A percentile compares a stretch with the other conserved stretches of the same genome.
These are phyloP conservation scores for Centropus unirufus DNA, from an alignment of 2,113 vertebrate genomes.

Conservation along the genomic window DNA sequence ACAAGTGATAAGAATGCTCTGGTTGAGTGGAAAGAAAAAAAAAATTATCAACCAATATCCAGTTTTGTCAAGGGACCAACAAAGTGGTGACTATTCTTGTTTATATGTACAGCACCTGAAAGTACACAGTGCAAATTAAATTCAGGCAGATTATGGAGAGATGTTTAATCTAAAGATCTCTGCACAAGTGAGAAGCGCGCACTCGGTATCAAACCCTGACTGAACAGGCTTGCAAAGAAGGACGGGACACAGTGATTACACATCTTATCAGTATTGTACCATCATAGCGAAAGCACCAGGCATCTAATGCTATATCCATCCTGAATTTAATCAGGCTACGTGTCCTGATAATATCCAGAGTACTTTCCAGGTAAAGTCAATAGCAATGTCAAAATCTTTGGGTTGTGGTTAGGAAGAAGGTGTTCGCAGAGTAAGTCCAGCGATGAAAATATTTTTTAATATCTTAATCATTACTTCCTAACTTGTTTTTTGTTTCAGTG, in stretches of 20 bases:
- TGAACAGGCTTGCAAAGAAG: neutral
- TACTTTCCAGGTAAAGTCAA: neutral
- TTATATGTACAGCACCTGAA: neutral
- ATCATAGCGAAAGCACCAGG: neutral
- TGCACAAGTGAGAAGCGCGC: neutral
- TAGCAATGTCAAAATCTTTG: neutral
- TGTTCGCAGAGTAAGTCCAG: neutral
- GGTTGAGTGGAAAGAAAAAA: neutral
- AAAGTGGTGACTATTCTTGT: neutral
- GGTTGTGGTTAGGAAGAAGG: neutral
- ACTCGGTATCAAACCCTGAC: neutral
- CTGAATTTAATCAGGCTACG: neutral
- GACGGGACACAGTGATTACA: neutral
- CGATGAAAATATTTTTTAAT: neutral
- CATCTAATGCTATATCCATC: neutral
- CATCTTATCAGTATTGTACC: neutral
- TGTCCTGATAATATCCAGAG: neutral
- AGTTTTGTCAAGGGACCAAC: neutral
- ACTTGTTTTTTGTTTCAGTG: neutral
- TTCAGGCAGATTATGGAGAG: neutral
- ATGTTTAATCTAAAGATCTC: neutral
- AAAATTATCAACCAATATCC: neutral
- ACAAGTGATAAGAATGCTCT: neutral
- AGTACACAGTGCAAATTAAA: neutral
- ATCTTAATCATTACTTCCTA: neutral